Percentiles rank a stretch among this genome's conserved stretches.
Evolutionary conservation across 1,140 invertebrate genomes (phyloP).

Genomic region (Solenopsis fugax): DNA sequence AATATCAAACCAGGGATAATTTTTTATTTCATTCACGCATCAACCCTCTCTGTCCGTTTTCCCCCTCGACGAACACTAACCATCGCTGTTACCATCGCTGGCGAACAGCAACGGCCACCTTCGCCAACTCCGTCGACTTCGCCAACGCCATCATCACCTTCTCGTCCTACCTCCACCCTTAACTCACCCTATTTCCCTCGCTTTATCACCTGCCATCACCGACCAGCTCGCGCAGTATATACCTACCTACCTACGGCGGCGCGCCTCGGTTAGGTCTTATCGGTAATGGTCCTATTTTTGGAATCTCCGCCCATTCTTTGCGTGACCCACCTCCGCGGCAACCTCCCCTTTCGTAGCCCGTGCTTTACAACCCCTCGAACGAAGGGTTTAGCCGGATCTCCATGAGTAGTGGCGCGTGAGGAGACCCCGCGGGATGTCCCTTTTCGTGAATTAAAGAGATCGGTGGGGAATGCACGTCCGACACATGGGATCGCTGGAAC

Average conservation of each 20-base stretch:
- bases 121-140: conserved; percentile 59
- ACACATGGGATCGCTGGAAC: not conserved
- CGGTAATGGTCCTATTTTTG: conserved; percentile 86
- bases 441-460: conserved; percentile 34
- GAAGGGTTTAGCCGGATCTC: conserved; percentile 31
- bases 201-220: conserved; percentile 84
- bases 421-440: conserved; percentile 23
- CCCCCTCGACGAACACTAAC: not conserved
- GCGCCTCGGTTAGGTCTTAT: conserved; percentile 83
- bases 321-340: conserved; percentile 82
- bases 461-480: not conserved
- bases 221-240: conserved; percentile 76
- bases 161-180: conserved; percentile 73
- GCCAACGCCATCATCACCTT: conserved; percentile 71
- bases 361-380: conserved; percentile 40
- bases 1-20: conserved; percentile 70
- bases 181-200: conserved; percentile 80
- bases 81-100: not conserved
- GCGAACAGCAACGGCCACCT: conserved; percentile 58
- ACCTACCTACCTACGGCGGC: conserved; percentile 73
- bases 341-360: not conserved
- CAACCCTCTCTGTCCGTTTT: not conserved
- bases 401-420: conserved; percentile 15
- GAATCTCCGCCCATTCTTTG: conserved; percentile 86
- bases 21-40: conserved; percentile 74